A percentile compares a stretch with the other conserved stretches of the same genome.
Conservation (phyloP, 2,113 vertebrate genomes). For the Onychostoma macrolepis region DNA sequence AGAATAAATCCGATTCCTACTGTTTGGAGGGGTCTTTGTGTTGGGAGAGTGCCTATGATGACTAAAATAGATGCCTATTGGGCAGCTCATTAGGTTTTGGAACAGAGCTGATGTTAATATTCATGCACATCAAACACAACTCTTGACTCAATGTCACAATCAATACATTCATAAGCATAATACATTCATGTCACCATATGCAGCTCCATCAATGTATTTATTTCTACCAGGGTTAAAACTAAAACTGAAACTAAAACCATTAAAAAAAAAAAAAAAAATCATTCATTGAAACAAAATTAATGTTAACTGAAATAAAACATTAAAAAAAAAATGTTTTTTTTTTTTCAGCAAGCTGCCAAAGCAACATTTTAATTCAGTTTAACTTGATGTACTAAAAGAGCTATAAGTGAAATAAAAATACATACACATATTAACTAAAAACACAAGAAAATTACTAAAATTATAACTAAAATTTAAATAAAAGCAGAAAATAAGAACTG, state of each 20-base stretch:
- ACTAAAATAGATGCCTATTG: neutral
- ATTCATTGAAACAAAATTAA: neutral
- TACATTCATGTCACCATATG: conserved; percentile 54
- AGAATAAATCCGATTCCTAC: neutral
- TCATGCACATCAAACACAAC: conserved; percentile 27
- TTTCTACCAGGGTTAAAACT: conserved; percentile 13
- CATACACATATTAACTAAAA: neutral
- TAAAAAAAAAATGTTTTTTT: neutral
- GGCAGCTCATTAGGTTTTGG: neutral
- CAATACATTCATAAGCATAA: conserved; percentile 61
- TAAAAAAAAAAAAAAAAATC: neutral
- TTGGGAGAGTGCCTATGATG: neutral
- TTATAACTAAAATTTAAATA: neutral
- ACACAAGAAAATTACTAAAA: neutral
- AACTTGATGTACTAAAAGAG: neutral
- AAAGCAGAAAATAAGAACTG: neutral
- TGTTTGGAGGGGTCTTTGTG: neutral
- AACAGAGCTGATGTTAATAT: conserved; percentile 12
- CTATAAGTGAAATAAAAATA: neutral
- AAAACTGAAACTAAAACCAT: neutral
- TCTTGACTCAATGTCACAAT: conserved; percentile 33
- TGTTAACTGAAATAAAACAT: neutral
- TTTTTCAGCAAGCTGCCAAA: neutral
- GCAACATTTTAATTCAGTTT: neutral
- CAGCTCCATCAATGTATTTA: conserved; percentile 60